phyloP scores from a whole-genome alignment of 1,140 invertebrate species.

The Aphidius gifuensis region DNA sequence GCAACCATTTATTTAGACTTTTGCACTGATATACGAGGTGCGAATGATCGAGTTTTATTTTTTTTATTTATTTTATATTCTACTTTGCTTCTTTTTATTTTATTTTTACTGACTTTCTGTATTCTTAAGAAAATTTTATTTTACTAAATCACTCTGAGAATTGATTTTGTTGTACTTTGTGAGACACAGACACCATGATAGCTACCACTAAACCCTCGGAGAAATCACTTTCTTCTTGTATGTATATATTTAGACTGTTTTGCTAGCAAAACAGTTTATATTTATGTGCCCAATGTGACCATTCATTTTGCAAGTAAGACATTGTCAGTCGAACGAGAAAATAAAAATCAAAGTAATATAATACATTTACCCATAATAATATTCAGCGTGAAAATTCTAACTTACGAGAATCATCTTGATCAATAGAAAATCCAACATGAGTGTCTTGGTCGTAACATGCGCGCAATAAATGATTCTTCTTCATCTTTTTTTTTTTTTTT shows the following conservation, averaged over 20 bases:
- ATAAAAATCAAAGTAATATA: too few relatives aligned
- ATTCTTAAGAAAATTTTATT: neutral
- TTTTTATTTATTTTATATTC: neutral
- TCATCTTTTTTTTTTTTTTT: conserved; percentile 6
- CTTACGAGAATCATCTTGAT: neutral
- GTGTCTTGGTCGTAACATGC: neutral
- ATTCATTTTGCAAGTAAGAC: conserved; percentile 18
- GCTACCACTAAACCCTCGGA: conserved; percentile 5
- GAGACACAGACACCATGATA: neutral
- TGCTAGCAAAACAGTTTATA: conserved; percentile 8
- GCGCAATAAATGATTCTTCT: conserved; percentile 9
- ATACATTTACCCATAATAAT: conserved; percentile 4
- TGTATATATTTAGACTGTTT: neutral
- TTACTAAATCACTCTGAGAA: conserved; percentile 7
- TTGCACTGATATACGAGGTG: conserved; percentile 14
- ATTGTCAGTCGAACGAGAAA: too few relatives aligned
- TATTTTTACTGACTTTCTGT: neutral
- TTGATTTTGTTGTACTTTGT: conserved; percentile 4
- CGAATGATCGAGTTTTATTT: conserved; percentile 1
- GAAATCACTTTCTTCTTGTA: conserved; percentile 19
- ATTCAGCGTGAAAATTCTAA: conserved; percentile 9
- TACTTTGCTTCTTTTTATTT: neutral
- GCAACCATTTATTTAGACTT: neutral
- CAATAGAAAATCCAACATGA: too few relatives aligned
- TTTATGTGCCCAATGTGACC: conserved; percentile 18